Evolutionary conservation across 2,113 vertebrate genomes (phyloP), one percentile per base, ranked within the genome.

Genomic region (Actenoides lindsayi): DNA sequence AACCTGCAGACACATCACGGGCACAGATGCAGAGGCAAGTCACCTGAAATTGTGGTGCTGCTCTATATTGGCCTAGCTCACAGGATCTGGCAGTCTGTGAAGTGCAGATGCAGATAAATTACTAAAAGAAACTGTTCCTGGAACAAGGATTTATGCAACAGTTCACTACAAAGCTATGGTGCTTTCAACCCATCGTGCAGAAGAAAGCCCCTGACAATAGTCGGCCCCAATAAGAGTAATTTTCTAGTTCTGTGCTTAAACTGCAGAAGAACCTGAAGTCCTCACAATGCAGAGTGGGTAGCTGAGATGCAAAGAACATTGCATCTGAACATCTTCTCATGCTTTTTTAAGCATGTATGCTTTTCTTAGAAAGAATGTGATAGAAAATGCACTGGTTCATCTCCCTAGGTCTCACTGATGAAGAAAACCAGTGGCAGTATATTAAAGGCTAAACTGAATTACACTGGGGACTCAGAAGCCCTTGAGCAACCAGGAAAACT

Each of bases 81-180:
- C 56, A 41, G 65, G 27, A 78, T 17, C 41, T 41, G 24, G 54
- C 39, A 33, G 30, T 2, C 24, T 59, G 65, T 5, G 31, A 60
- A 48, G 13, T 8, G 19, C 2, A 51, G 11, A 16, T 33, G 20
- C 3, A n/a, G 16, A 56, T 20, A 39, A 67, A 79, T 69, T 51
- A 70, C 33, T 51, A 9, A 83, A 71, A 37, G 10, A 41, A 41
- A 18, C 24, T 30, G 10, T 33, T 76, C 17, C 48, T 60, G 8
- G 27, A 60, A 37, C 56, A 59, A 75, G n/a, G 50, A 37, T 85
- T 87, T 82, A 13, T 23, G 8, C 4, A 80, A 51, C 5, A 28
- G 9, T 25, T 24, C n/a, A 27, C 39, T 64, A 62, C 48, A 56
- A 65, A 74, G 33, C 18, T 4, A 20, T 0, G 0, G 12, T 31